phyloP scores from a whole-genome alignment of 2,113 vertebrate genomes.

The Gallinago media region DNA sequence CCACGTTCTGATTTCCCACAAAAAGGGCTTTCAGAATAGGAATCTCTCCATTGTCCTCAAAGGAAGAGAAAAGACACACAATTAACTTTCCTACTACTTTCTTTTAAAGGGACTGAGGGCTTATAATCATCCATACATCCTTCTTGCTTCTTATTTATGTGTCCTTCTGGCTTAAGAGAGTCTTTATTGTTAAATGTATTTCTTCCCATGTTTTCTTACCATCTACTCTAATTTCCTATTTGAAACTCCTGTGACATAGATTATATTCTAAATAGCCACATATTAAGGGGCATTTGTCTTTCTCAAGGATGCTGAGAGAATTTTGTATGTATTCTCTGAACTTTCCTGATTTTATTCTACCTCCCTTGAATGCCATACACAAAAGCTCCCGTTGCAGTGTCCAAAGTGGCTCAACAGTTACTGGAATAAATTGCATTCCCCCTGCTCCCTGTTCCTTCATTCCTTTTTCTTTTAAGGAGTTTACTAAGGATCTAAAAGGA shows the following conservation, averaged over 20 bases:
- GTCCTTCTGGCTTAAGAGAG: neutral
- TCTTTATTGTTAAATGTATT: neutral
- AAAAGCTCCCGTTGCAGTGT: neutral
- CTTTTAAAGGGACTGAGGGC: neutral
- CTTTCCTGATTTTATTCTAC: neutral
- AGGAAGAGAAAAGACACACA: neutral
- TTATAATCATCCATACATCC: neutral
- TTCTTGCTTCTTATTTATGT: neutral
- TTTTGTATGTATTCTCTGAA: neutral
- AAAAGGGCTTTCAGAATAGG: neutral
- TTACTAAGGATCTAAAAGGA: neutral
- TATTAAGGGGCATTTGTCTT: neutral
- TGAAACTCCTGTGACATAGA: neutral
- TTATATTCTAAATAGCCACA: neutral
- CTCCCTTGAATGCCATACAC: neutral
- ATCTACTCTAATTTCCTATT: neutral
- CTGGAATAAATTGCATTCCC: neutral
- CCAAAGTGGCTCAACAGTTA: neutral
- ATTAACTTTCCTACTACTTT: neutral
- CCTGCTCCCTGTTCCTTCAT: accelerated
- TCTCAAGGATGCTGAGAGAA: neutral
- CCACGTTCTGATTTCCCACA: neutral
- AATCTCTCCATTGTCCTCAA: slow-evolving; percentile 29
- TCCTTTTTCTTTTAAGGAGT: neutral
- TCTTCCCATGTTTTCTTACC: neutral